Conservation (phyloP, 2,797 vertebrate genomes). For the Choloepus didactylus region DNA sequence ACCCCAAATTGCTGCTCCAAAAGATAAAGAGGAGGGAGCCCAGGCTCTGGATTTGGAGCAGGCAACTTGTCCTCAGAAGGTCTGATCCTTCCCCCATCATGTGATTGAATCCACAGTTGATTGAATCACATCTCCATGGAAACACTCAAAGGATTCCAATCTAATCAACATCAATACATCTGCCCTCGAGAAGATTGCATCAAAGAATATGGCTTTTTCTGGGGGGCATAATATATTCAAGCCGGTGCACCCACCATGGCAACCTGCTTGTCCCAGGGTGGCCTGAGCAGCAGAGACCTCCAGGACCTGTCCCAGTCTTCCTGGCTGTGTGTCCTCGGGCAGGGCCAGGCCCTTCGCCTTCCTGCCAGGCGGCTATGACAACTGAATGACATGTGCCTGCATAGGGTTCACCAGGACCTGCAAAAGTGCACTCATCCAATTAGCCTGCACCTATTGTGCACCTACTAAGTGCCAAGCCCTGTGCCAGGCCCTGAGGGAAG, state of each 20-base stretch:
- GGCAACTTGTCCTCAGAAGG: neutral
- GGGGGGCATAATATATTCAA: too few species aligned
- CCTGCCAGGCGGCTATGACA: accelerated
- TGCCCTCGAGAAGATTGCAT: too few species aligned
- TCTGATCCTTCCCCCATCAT: too few species aligned
- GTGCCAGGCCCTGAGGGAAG: neutral
- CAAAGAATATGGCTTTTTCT: too few species aligned
- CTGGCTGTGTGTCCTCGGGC: neutral
- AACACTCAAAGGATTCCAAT: too few species aligned
- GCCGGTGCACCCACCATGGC: too few species aligned
- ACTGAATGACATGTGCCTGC: accelerated
- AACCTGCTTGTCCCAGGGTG: too few species aligned
- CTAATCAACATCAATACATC: too few species aligned
- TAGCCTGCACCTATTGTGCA: neutral
- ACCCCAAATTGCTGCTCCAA: neutral
- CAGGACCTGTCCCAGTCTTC: neutral
- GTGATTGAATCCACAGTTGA: neutral
- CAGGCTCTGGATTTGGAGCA: neutral
- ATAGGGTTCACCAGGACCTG: neutral
- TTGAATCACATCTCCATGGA: too few species aligned
- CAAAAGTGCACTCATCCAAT: too few species aligned
- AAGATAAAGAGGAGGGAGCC: neutral
- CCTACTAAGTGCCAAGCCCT: neutral
- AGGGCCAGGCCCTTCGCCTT: neutral
- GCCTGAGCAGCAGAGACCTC: accelerated